Evolutionary conservation across 2,888 invertebrate species (phyloP), one percentile per base, ranked within the genome.

Genomic region (Xylocampa areola): DNA sequence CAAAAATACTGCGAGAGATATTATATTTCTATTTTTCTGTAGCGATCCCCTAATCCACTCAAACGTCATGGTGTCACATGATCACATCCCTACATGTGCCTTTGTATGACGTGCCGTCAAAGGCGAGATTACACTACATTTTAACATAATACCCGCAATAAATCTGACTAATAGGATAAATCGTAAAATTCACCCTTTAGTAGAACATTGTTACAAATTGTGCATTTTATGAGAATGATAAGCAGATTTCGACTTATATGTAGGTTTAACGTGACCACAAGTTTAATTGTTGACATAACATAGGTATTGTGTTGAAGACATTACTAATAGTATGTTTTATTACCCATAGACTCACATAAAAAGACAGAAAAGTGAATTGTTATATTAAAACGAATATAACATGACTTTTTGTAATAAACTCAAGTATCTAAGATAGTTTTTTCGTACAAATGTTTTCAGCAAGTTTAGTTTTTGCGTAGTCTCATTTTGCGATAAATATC

Each of bases 161-260:
- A 45, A 63, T 58, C 41, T 14, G 14, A 39, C 45, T 55, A 55
- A 69, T 48, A 44, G 41, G 43, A 44, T 17, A 11, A 43, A 33
- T 53, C 65, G 65, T 68, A 50, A 69, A 52, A 39, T 52, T 32
- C 30, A 19, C 25, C 14, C 30, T 33, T 21, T 36, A 51, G 53
- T 27, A 50, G 59, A 50, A 47, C 10, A 16, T 14, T 13, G 13
- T 45, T 17, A 14, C 16, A 36, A 17, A 35, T 43, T 30, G 21
- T 53, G 5, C 11, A 50, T 50, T 69, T 53, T 54, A 65, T 11
- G 23, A 35, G n/a, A 11, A 23, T 19, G 16, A 4, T 27, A n/a
- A 2, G 4, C 4, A 39, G 14, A 39, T 55, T 54, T 54, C n/a
- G 21, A 23, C 10, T 10, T 13, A 11, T 37, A 8, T 23, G 23